Percentiles rank a stretch among this genome's conserved stretches.
phyloP scores from a whole-genome alignment of 2,113 vertebrate genomes.

The Brachyhypopomus gauderio region DNA sequence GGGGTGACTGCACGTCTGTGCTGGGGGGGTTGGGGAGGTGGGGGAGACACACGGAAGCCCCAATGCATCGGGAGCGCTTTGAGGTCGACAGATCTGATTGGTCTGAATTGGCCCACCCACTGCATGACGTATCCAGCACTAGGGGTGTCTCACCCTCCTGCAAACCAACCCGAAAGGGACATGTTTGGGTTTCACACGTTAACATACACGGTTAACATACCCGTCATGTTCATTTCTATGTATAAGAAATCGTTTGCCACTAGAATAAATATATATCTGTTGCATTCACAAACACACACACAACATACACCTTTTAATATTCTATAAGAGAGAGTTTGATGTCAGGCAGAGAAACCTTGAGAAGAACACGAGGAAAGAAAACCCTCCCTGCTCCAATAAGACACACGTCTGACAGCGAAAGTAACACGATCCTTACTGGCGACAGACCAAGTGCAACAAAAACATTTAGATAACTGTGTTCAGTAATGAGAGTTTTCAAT shows the following conservation, averaged over 20 bases:
- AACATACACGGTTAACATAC: conserved; percentile 3
- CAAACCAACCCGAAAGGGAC: conserved; percentile 24
- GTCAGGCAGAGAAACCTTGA: conserved; percentile 56
- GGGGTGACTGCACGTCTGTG: no score
- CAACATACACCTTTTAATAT: conserved; percentile 42
- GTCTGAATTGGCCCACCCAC: conserved; percentile 12
- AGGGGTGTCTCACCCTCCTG: conserved; percentile 20
- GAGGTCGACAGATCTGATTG: conserved; percentile 31
- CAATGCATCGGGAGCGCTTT: conserved; percentile 17
- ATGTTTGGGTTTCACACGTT: conserved; percentile 30
- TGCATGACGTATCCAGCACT: no score
- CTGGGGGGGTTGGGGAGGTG: no score
- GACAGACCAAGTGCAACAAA: conserved; percentile 77
- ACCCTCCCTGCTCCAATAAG: conserved; percentile 55
- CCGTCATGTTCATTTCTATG: conserved; percentile 21
- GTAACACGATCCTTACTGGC: conserved; percentile 77
- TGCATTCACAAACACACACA: conserved; percentile 6
- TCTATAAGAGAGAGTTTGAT: conserved; percentile 35
- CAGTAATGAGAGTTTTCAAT: conserved; percentile 83
- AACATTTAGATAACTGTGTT: conserved; percentile 81
- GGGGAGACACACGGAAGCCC: not conserved
- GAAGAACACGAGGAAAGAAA: conserved; percentile 52
- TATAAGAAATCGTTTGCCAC: conserved; percentile 33
- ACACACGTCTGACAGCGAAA: conserved; percentile 59
- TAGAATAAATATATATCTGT: conserved; percentile 41